phyloP scores from a whole-genome alignment of 2,113 vertebrate genomes.

The Alosa alosa region DNA sequence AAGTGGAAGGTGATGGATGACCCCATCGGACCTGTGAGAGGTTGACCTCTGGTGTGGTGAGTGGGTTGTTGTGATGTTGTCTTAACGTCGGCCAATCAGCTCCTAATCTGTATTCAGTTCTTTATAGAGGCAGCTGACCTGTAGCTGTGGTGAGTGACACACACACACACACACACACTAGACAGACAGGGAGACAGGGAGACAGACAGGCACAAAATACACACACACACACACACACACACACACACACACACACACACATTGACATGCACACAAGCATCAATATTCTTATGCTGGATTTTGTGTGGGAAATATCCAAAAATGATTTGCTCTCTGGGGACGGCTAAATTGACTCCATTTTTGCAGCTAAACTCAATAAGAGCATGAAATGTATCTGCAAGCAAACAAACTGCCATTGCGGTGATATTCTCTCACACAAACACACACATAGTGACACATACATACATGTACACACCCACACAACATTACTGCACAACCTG shows the following conservation, averaged over 20 bases:
- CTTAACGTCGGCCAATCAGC: neutral
- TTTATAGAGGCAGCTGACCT: neutral
- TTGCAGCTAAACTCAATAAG: neutral
- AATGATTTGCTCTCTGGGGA: neutral
- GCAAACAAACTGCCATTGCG: neutral
- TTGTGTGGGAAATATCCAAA: neutral
- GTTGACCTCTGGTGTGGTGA: neutral
- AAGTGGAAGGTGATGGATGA: constrained; percentile 19
- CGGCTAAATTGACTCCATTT: neutral
- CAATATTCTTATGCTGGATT: neutral
- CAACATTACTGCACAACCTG: neutral
- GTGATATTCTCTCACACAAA: neutral
- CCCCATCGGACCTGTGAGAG: neutral
- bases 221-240: neutral
- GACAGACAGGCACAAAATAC: neutral
- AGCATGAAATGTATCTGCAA: neutral
- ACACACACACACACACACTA: neutral
- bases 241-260: constrained; percentile 1
- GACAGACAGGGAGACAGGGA: too few species aligned
- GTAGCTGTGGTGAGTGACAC: neutral
- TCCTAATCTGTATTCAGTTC: neutral
- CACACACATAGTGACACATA: neutral
- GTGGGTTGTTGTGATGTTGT: neutral
- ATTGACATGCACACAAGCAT: neutral
- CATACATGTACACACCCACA: neutral